Conservation (phyloP, 2,797 vertebrate genomes). For the Hirundo rustica region DNA sequence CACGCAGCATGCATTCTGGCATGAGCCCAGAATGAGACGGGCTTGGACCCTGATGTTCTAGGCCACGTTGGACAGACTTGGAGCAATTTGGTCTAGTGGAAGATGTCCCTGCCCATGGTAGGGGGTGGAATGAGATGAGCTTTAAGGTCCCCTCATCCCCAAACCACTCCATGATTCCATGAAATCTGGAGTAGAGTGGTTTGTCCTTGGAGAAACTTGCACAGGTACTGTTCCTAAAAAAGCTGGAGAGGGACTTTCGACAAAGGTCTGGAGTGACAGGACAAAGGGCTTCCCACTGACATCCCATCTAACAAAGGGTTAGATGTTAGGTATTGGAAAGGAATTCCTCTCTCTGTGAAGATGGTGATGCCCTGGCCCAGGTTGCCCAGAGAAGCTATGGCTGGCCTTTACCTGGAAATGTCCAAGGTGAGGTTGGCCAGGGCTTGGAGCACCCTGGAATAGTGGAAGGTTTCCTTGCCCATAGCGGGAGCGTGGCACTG, state of each 20-base stretch:
- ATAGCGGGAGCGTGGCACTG: too few species aligned
- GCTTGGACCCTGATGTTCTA: accelerated
- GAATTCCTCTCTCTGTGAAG: neutral
- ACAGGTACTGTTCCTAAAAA: neutral
- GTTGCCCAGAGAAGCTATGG: neutral
- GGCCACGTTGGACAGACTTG: neutral
- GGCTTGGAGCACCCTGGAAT: too few species aligned
- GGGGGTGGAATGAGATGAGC: neutral
- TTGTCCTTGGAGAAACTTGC: neutral
- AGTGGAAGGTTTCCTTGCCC: neutral
- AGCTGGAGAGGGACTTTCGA: neutral
- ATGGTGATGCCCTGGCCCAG: too few species aligned
- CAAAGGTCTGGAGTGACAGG: neutral
- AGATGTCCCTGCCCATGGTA: neutral
- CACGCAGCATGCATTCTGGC: neutral
- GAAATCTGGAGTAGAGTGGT: neutral
- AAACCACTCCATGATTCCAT: neutral
- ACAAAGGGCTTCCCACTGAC: neutral
- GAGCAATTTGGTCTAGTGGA: neutral
- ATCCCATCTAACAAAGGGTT: neutral
- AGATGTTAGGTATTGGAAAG: neutral
- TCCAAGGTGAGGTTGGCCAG: neutral
- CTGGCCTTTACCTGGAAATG: neutral
- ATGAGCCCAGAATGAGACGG: accelerated
- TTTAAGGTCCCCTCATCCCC: neutral